Percentiles rank a stretch among this genome's conserved stretches.
phyloP scores from a whole-genome alignment of 2,888 invertebrate genomes.

The Netelia melanura region DNA sequence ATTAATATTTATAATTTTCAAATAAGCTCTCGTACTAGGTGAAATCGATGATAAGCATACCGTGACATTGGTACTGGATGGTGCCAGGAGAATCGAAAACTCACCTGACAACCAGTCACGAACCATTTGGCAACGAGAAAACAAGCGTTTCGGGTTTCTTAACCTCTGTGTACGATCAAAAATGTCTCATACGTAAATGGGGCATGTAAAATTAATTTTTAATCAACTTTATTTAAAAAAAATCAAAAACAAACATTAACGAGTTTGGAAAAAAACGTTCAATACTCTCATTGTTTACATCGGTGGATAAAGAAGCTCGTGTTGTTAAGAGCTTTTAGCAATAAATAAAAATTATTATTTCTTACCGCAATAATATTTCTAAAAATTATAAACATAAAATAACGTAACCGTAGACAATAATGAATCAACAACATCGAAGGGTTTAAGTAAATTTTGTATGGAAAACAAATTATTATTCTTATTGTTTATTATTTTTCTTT shows the following conservation, averaged over 20 bases:
- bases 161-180: background rate
- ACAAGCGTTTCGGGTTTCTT: slow-evolving; percentile 26
- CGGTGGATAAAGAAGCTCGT: background rate
- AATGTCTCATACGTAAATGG: background rate
- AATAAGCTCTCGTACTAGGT: background rate
- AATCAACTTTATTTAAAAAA: background rate
- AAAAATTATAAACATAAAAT: no score
- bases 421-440: no score
- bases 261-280: background rate
- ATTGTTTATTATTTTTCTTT: no score
- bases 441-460: no score
- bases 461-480: no score
- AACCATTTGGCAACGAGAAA: slow-evolving; percentile 50
- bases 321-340: no score
- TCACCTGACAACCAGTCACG: slow-evolving; percentile 59
- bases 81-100: slow-evolving; percentile 15
- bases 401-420: no score
- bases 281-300: background rate
- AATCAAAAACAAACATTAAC: background rate
- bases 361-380: no score
- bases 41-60: slow-evolving; percentile 42
- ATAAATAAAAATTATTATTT: no score
- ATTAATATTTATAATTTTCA: background rate
- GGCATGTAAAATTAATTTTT: background rate
- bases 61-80: background rate